Conservation (phyloP, 2,797 vertebrate species). For the Ptychobarbus kaznakovi region DNA sequence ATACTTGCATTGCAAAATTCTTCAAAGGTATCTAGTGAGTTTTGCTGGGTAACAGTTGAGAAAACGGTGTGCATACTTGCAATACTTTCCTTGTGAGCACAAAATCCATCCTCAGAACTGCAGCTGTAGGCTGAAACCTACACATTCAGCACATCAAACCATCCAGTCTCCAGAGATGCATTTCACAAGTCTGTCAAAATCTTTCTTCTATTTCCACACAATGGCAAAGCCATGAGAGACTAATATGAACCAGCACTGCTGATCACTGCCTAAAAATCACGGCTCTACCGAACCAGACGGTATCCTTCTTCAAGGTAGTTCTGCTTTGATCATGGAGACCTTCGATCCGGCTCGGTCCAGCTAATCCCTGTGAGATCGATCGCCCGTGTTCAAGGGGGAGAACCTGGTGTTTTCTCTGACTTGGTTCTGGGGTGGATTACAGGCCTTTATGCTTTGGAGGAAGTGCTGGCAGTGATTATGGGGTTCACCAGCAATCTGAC, state of each 20-base stretch:
- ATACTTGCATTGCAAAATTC: background rate
- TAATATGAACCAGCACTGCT: constrained; percentile 28
- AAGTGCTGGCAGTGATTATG: constrained; percentile 38
- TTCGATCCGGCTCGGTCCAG: constrained; percentile 15
- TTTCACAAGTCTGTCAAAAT: constrained; percentile 29
- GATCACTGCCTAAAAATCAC: background rate
- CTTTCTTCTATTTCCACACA: constrained; percentile 23
- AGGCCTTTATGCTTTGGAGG: constrained; percentile 36
- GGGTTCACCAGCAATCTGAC: constrained; percentile 31
- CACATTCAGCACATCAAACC: constrained; percentile 31
- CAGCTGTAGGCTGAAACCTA: background rate
- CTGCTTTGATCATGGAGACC: constrained; percentile 46
- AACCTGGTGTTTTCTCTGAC: constrained; percentile 24
- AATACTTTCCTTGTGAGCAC: constrained; percentile 5
- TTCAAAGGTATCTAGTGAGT: background rate
- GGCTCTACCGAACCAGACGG: background rate
- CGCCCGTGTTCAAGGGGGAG: constrained; percentile 18
- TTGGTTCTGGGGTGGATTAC: constrained; percentile 44
- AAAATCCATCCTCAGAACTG: background rate
- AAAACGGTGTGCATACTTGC: constrained; percentile 7
- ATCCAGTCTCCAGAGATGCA: background rate
- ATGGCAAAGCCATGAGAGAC: constrained; percentile 7
- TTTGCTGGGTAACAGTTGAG: constrained; percentile 3
- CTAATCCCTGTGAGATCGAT: constrained; percentile 28
- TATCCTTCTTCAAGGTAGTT: constrained; percentile 9